A percentile compares a stretch with the other conserved stretches of the same genome.
Conservation (phyloP, 2,888 invertebrate genomes). For the Dasypolia templi region DNA sequence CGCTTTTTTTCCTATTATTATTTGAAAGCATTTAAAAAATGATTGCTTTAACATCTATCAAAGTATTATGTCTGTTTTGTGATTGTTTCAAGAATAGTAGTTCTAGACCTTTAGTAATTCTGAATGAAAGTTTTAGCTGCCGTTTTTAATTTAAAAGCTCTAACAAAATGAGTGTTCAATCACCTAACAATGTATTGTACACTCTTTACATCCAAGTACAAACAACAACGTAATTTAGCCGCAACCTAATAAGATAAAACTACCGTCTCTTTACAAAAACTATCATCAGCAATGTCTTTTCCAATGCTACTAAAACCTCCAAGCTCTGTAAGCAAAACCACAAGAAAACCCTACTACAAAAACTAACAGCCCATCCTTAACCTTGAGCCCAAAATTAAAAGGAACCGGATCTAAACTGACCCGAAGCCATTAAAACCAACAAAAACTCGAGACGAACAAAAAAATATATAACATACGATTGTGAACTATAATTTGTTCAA, state of each 20-base stretch:
- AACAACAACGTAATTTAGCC: neutral
- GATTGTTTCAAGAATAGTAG: too few species aligned
- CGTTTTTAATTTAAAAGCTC: neutral
- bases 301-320: neutral
- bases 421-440: slow-evolving; percentile 50
- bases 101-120: neutral
- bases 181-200: too few species aligned
- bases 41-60: too few species aligned
- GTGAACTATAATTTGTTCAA: slow-evolving; percentile 38
- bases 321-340: neutral
- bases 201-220: neutral
- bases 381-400: slow-evolving; percentile 52
- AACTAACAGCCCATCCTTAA: slow-evolving; percentile 12
- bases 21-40: too few species aligned
- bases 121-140: neutral
- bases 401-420: slow-evolving; percentile 59
- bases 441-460: slow-evolving; percentile 58
- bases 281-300: neutral
- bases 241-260: rapidly evolving
- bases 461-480: slow-evolving; percentile 48
- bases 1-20: too few species aligned
- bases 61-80: too few species aligned
- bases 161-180: neutral
- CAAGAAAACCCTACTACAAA: slow-evolving; percentile 9
- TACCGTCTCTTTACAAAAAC: neutral